Percentiles rank a stretch among this genome's conserved stretches.
These are phyloP conservation scores for Papilio xuthus DNA, from an alignment of 1,140 invertebrate genomes.

Conservation along the genomic window DNA sequence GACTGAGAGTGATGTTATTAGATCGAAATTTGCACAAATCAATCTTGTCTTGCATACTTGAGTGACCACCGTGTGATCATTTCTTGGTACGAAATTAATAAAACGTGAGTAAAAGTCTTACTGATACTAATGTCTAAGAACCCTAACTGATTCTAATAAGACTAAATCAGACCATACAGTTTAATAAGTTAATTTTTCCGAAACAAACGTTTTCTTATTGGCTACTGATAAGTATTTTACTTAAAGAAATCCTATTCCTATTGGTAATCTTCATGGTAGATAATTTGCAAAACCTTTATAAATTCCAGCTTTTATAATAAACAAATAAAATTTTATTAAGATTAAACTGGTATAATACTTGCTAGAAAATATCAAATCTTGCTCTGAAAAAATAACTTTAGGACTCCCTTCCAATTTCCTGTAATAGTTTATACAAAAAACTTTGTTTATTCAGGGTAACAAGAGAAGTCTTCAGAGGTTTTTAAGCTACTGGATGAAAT, in stretches of 20 bases:
- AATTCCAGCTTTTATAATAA: neutral
- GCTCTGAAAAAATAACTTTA: too few relatives aligned
- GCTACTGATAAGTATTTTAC: conserved; percentile 42
- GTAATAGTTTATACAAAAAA: too few relatives aligned
- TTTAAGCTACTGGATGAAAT: too few relatives aligned
- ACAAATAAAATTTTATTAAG: too few relatives aligned
- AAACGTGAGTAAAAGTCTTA: conserved; percentile 70
- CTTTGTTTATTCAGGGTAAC: too few relatives aligned
- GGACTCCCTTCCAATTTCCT: too few relatives aligned
- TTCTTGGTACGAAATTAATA: conserved; percentile 48
- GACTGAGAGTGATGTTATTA: conserved; percentile 43
- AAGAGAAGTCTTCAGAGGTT: too few relatives aligned
- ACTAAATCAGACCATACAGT: conserved; percentile 1
- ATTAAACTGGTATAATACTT: too few relatives aligned
- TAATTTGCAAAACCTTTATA: neutral
- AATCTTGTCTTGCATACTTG: conserved; percentile 56
- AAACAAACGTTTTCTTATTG: conserved; percentile 39
- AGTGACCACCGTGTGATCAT: conserved; percentile 59
- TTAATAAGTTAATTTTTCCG: conserved; percentile 37
- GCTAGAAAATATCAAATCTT: too few relatives aligned
- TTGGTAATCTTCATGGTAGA: neutral
- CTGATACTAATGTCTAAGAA: neutral
- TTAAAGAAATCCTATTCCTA: neutral
- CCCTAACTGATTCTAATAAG: conserved; percentile 23
- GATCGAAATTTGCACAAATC: conserved; percentile 47